Evolutionary conservation across 2,113 vertebrate genomes (phyloP), one percentile per base, ranked within the genome.

Genomic region (Oryzias woworae): DNA sequence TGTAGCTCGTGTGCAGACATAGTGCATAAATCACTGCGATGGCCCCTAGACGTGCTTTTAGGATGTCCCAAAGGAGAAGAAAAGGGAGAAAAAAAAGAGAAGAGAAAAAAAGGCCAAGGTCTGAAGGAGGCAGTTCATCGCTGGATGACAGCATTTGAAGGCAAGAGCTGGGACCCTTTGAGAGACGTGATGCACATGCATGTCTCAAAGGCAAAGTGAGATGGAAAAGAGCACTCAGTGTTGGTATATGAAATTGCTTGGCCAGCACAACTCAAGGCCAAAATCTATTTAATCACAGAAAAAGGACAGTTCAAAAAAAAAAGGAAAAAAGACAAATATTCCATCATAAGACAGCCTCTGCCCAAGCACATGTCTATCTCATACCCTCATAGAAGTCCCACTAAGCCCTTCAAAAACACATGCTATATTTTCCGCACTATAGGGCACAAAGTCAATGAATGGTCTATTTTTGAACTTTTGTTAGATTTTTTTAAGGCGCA

Each of bases 201-300:
- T 63, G 68, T 77, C 83, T 85, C 71, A 84, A 77, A 79, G 66
- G 71, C 66, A 79, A 73, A 76, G 50, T 53, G 50, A 74, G 62
- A 78, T 52, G 65, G 55, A 54, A 78, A 81, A 53, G 57, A 80
- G 58, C 43, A 71, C 59, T 73, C 69, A 68, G 65, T 28, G 62
- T 57, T 58, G 57, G 56, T 31, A 46, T 67, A 53, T 75, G 48
- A 82, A 87, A 90, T 54, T 78, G 83, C 82, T 86, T 77, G 53
- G 71, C 71, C 62, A 82, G 87, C 85, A 88, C 66, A 88, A 80
- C 66, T 85, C 84, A 87, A 90, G 85, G 85, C 86, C 87, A 84
- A 81, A 78, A 85, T 85, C 51, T 87, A 84, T 87, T 85, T 88
- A 83, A 87, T 90, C 81, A 85, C 66, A 51, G 48, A 87, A 85